Conservation (phyloP, 2,797 vertebrate genomes). For the Carcharodon carcharias region DNA sequence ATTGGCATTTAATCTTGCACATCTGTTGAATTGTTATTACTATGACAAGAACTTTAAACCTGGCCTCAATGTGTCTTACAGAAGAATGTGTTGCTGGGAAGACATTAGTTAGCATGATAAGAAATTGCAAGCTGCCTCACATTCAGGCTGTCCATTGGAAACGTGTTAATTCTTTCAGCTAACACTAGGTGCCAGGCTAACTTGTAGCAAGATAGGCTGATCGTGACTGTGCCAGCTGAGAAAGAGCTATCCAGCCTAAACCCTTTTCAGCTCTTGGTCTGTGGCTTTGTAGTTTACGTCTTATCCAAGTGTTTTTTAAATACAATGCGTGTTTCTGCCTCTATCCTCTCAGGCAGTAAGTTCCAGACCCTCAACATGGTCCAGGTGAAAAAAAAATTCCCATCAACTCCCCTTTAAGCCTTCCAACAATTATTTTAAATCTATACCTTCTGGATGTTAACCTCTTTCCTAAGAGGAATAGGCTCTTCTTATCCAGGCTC, state of each 20-base stretch:
- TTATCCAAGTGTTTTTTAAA: neutral
- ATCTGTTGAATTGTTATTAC: neutral
- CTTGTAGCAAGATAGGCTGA: neutral
- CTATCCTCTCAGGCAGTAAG: neutral
- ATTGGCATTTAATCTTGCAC: neutral
- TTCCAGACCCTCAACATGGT: neutral
- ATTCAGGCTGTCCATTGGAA: neutral
- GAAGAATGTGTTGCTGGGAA: neutral
- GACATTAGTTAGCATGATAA: neutral
- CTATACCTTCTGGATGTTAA: neutral
- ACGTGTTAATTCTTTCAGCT: neutral
- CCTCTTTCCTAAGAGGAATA: neutral
- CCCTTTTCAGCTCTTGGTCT: neutral
- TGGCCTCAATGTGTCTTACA: neutral
- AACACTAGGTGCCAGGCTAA: neutral
- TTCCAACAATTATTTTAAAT: neutral
- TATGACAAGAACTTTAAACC: neutral
- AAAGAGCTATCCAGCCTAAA: neutral
- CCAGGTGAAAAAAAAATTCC: neutral
- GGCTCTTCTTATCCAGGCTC: neutral
- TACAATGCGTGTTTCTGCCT: neutral
- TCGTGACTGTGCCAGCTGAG: neutral
- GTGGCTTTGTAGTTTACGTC: neutral
- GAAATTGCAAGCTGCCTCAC: neutral
- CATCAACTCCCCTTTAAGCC: neutral